Evolutionary conservation across 2,888 invertebrate species (phyloP).

Genomic region (Chaetogeoica ovagalla): DNA sequence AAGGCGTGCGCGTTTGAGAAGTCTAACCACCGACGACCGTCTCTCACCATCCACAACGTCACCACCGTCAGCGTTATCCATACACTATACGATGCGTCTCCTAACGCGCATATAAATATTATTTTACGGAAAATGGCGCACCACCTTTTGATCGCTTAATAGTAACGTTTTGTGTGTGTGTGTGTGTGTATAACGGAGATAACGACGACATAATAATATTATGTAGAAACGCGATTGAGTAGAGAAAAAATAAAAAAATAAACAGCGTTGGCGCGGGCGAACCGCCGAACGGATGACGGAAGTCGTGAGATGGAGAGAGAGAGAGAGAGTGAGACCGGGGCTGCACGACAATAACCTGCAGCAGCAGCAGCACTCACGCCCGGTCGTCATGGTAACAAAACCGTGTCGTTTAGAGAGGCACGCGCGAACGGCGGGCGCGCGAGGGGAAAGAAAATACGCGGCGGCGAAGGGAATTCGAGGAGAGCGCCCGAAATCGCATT

Average conservation of each 20-base stretch:
- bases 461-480: background rate
- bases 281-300: background rate
- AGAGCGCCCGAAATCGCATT: slow-evolving; percentile 31
- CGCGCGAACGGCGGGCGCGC: background rate
- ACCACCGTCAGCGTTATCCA: too few species aligned
- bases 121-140: too few species aligned
- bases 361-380: background rate
- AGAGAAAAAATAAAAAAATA: too few species aligned
- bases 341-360: slow-evolving; percentile 33
- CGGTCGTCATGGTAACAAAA: slow-evolving; percentile 50
- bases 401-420: slow-evolving; percentile 34
- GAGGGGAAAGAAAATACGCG: background rate
- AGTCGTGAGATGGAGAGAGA: background rate
- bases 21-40: too few species aligned
- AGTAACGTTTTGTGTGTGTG: background rate
- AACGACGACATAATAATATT: too few species aligned
- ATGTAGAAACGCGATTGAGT: background rate
- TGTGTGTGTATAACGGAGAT: background rate
- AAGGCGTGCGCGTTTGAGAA: too few species aligned
- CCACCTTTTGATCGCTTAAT: slow-evolving; percentile 36
- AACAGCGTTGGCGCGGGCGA: too few species aligned
- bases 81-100: too few species aligned
- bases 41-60: too few species aligned
- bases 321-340: slow-evolving; percentile 25
- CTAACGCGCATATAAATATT: too few species aligned